phyloP scores from a whole-genome alignment of 2,113 vertebrate genomes.

The Centropristis striata region DNA sequence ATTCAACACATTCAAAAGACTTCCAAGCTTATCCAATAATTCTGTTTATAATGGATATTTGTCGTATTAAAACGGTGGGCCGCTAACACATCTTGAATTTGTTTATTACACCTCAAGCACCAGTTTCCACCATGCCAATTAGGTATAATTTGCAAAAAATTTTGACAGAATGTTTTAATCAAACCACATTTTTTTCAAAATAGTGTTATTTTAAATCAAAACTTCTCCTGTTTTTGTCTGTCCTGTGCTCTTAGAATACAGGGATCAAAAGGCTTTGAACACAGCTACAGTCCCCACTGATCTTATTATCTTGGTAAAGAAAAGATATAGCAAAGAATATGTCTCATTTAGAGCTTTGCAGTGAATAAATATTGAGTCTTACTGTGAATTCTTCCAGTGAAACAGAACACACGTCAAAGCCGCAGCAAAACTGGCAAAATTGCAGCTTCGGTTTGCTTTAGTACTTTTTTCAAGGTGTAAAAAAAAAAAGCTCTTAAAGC shows the following conservation, averaged over 20 bases:
- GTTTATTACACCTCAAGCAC: conserved; percentile 5
- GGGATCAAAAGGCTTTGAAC: neutral
- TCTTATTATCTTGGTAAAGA: neutral
- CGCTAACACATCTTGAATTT: neutral
- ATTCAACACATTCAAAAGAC: conserved; percentile 1
- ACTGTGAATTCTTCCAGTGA: neutral
- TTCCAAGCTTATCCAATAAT: neutral
- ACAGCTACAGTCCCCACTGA: neutral
- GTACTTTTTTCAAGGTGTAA: neutral
- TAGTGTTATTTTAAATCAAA: neutral
- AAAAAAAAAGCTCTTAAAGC: neutral
- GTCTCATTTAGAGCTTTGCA: neutral
- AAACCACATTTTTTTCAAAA: neutral
- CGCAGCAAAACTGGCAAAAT: neutral
- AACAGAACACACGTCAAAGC: neutral
- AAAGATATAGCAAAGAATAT: neutral
- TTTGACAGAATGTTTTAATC: neutral
- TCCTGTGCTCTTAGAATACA: neutral
- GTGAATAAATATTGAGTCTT: too few species aligned
- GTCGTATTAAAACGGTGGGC: neutral
- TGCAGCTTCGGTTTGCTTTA: neutral
- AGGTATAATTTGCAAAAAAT: neutral
- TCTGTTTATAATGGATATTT: conserved; percentile 5
- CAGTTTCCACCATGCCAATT: neutral
- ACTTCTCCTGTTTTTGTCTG: too few species aligned